These are phyloP conservation scores for Bursaphelenchus mucronatus DNA, from an alignment of 1,140 invertebrate genomes.

Conservation along the genomic window DNA sequence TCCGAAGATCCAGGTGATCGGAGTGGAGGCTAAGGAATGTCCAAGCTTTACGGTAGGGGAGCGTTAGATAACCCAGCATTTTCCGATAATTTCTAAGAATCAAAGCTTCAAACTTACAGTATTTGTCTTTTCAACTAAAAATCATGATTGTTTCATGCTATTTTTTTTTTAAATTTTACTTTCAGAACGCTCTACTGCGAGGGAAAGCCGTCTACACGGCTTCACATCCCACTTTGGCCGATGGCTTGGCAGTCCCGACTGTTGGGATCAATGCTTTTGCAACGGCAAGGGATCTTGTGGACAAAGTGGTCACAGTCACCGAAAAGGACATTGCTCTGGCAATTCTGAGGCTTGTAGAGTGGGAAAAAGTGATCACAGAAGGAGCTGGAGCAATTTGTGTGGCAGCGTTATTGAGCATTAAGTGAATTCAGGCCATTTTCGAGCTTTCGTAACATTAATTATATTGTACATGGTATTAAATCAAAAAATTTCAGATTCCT, in stretches of 20 bases:
- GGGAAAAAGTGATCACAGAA: slow-evolving; percentile 85
- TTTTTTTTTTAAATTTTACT: slow-evolving; percentile 22
- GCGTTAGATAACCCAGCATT: slow-evolving; percentile 56
- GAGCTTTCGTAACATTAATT: no score
- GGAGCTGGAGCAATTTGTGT: slow-evolving; percentile 79
- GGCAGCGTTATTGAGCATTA: slow-evolving; percentile 71
- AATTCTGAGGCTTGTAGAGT: slow-evolving; percentile 76
- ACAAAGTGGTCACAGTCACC: slow-evolving; percentile 49
- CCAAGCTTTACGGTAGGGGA: slow-evolving; percentile 72
- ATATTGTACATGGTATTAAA: no score
- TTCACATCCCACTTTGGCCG: slow-evolving; percentile 69
- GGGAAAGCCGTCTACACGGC: slow-evolving; percentile 79
- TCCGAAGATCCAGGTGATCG: slow-evolving; percentile 70
- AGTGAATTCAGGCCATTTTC: no score
- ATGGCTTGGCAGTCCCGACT: slow-evolving; percentile 74
- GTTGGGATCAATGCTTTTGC: slow-evolving; percentile 7
- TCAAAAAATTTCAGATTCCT: slow-evolving; percentile 64
- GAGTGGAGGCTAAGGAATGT: slow-evolving; percentile 81
- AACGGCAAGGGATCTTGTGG: slow-evolving; percentile 14
- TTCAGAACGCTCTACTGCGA: slow-evolving; percentile 71
- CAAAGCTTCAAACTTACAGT: slow-evolving; percentile 1
- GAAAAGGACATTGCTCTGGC: slow-evolving; percentile 74
- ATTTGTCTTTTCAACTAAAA: neutral
- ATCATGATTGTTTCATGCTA: slow-evolving; percentile 20
- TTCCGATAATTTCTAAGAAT: neutral